phyloP scores from a whole-genome alignment of 2,888 invertebrate genomes.

The Tenthredo notha region DNA sequence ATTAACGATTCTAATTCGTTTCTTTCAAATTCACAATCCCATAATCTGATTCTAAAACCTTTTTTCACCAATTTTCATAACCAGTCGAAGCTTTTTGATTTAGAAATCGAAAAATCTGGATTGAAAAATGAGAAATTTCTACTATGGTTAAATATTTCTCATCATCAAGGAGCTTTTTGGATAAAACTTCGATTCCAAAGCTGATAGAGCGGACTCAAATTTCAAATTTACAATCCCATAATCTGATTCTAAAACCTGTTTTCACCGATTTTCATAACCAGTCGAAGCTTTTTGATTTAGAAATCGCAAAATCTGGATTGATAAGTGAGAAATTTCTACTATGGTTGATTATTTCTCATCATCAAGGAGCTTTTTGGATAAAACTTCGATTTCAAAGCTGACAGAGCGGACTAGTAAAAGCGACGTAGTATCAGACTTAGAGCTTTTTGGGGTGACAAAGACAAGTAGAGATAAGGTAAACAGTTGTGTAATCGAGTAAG shows the following conservation, averaged over 20 bases:
- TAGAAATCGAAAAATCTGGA: not conserved
- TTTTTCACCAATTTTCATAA: not conserved
- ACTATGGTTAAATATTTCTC: not conserved
- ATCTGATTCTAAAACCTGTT: not conserved
- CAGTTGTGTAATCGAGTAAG: not conserved
- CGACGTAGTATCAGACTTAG: not conserved
- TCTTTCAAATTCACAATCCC: not conserved
- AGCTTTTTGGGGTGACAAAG: not conserved
- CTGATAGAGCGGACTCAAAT: too few relatives aligned
- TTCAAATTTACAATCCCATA: not conserved
- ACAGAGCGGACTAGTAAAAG: not conserved
- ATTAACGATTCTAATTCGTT: not conserved
- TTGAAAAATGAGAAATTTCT: not conserved
- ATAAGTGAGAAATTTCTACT: not conserved
- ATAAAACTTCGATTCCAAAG: too few relatives aligned
- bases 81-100: not conserved
- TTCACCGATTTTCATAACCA: not conserved
- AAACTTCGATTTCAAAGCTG: not conserved
- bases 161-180: too few relatives aligned
- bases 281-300: not conserved
- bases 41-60: not conserved
- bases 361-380: too few relatives aligned
- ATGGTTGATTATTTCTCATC: too few relatives aligned
- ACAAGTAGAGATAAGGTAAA: slow-evolving; percentile 8
- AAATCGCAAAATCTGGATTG: not conserved